Percentiles rank a stretch among this genome's conserved stretches.
Conservation (phyloP, 2,888 invertebrate genomes). For the Drosophila meridionalis region DNA sequence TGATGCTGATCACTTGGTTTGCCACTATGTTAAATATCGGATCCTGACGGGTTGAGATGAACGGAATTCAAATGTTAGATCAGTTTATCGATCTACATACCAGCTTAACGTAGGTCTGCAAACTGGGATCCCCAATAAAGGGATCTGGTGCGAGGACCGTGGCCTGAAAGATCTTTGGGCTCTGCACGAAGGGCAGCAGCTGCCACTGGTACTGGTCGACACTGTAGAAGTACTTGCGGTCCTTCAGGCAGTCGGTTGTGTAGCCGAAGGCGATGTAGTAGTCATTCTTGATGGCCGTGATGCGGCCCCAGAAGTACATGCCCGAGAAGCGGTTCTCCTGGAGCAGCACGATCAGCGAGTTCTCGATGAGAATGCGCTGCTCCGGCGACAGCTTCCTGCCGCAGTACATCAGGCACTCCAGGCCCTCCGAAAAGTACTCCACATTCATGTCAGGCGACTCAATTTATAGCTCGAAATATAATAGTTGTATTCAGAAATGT, state of each 20-base stretch:
- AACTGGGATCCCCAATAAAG: conserved; percentile 82
- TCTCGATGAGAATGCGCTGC: conserved; percentile 90
- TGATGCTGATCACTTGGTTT: conserved; percentile 84
- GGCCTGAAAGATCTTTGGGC: conserved; percentile 84
- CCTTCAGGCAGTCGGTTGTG: conserved; percentile 89
- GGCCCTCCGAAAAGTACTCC: conserved; percentile 82
- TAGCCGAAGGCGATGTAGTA: conserved; percentile 94
- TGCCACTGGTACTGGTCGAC: conserved; percentile 90
- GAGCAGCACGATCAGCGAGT: conserved; percentile 91
- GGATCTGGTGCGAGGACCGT: conserved; percentile 77
- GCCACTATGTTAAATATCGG: conserved; percentile 85
- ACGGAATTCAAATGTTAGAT: no score
- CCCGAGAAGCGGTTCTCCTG: conserved; percentile 93
- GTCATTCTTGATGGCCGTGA: conserved; percentile 90
- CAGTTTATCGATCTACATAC: conserved; percentile 52
- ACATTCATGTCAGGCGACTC: conserved; percentile 77
- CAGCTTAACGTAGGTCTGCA: conserved; percentile 74
- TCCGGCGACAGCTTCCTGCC: conserved; percentile 91
- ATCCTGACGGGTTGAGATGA: conserved; percentile 70
- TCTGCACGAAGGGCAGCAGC: conserved; percentile 85
- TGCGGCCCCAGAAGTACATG: conserved; percentile 94
- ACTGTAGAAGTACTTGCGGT: conserved; percentile 92
- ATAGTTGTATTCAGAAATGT: conserved; percentile 11
- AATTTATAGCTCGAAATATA: conserved; percentile 29
- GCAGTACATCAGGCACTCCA: conserved; percentile 85